Conservation (phyloP, 2,888 invertebrate species). For the Leptothorax acervorum region DNA sequence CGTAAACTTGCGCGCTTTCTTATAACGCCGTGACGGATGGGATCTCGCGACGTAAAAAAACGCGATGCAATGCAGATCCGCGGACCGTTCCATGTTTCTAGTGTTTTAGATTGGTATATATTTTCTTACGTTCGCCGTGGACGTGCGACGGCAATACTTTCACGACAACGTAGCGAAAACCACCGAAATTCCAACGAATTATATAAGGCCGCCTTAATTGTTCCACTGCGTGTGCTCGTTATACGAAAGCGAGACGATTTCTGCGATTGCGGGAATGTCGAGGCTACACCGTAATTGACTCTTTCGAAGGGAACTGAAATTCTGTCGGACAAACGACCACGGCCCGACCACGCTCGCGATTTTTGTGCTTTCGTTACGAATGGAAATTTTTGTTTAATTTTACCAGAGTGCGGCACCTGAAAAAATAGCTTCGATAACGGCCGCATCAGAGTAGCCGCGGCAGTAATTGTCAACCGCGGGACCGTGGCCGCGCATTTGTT, state of each 20-base stretch:
- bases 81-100: neutral
- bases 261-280: neutral
- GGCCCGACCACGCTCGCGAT: slow-evolving; percentile 13
- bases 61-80: slow-evolving; percentile 16
- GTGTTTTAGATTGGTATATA: neutral
- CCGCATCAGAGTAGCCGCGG: slow-evolving; percentile 55
- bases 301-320: slow-evolving; percentile 5
- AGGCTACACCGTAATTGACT: neutral
- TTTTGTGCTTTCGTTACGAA: slow-evolving; percentile 65
- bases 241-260: slow-evolving; percentile 5
- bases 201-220: slow-evolving; percentile 34
- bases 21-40: slow-evolving; percentile 22
- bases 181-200: slow-evolving; percentile 31
- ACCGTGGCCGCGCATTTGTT: slow-evolving; percentile 43
- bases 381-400: slow-evolving; percentile 71
- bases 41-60: slow-evolving; percentile 18
- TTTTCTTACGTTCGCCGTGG: slow-evolving; percentile 13
- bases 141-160: slow-evolving; percentile 22
- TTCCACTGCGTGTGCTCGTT: slow-evolving; percentile 21
- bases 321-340: slow-evolving; percentile 7
- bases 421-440: slow-evolving; percentile 70
- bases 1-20: slow-evolving; percentile 31
- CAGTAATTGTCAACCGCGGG: slow-evolving; percentile 62
- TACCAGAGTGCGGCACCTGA: slow-evolving; percentile 50
- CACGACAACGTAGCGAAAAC: neutral